Conservation (phyloP, 2,113 vertebrate species). For the Cichladusa arquata region DNA sequence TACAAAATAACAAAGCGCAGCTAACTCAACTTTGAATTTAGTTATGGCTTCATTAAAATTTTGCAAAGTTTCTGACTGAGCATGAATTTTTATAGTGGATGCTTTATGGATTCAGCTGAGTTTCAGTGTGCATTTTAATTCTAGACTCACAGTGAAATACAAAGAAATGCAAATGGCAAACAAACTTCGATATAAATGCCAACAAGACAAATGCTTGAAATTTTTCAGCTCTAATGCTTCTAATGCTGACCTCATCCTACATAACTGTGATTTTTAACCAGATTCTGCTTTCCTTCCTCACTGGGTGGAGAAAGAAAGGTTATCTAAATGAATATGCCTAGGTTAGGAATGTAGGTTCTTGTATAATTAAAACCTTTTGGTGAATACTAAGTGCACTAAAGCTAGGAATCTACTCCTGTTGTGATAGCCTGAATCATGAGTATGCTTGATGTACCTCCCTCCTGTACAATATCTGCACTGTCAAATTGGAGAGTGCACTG, state of each 20-base stretch:
- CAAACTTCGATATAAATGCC: conserved; percentile 48
- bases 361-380: neutral
- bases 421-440: fast-evolving
- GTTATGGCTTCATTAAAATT: conserved; percentile 61
- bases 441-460: fast-evolving
- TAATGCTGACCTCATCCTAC: conserved; percentile 6
- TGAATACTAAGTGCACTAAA: neutral
- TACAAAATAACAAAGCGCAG: conserved; percentile 16
- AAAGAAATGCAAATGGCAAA: conserved; percentile 61
- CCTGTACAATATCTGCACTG: neutral
- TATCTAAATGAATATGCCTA: neutral
- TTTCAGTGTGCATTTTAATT: conserved; percentile 46
- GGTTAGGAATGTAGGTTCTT: neutral
- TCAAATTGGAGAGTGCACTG: neutral
- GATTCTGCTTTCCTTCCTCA: neutral
- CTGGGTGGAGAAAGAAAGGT: neutral
- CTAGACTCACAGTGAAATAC: conserved; percentile 43
- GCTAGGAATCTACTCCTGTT: neutral
- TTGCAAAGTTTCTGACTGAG: conserved; percentile 54
- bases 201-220: conserved; percentile 45
- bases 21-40: conserved; percentile 51
- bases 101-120: conserved; percentile 51
- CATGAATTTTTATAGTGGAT: conserved; percentile 57
- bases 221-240: conserved; percentile 9
- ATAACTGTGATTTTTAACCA: conserved; percentile 8